phyloP scores from a whole-genome alignment of 2,888 invertebrate genomes.

The Dioctria linearis region DNA sequence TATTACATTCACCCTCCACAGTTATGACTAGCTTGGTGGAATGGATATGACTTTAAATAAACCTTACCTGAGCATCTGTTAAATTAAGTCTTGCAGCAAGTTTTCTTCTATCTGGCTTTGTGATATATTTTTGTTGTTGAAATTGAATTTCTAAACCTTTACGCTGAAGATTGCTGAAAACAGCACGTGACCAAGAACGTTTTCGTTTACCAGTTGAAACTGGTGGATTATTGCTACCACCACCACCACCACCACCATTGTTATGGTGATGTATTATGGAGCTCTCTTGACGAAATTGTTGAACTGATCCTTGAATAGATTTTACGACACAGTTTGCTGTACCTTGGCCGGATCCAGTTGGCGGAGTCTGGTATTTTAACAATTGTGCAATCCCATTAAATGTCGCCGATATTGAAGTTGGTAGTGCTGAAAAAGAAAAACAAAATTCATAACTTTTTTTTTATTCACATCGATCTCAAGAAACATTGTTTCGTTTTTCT shows the following conservation, averaged over 20 bases:
- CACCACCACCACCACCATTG: neutral
- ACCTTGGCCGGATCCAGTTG: neutral
- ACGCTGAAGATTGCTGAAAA: constrained; percentile 94
- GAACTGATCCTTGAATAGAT: constrained; percentile 7
- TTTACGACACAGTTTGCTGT: constrained; percentile 2
- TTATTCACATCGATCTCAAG: too few relatives aligned
- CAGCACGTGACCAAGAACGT: constrained; percentile 95
- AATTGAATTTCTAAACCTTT: constrained; percentile 94
- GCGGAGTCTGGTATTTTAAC: constrained; percentile 1
- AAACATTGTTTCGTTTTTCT: too few relatives aligned
- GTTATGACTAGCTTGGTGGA: neutral
- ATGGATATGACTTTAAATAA: neutral
- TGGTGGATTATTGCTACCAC: constrained; percentile 3
- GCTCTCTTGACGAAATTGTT: constrained; percentile 34
- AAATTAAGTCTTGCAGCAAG: constrained; percentile 92
- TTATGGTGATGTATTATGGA: neutral
- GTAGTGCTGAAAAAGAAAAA: neutral
- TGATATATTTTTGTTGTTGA: constrained; percentile 95
- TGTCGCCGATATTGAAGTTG: constrained; percentile 15
- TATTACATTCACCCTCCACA: too few relatives aligned
- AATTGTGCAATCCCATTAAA: constrained; percentile 45
- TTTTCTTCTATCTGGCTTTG: constrained; percentile 93
- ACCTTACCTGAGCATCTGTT: constrained; percentile 89
- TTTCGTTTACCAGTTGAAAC: constrained; percentile 77
- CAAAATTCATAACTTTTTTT: neutral